phyloP scores from a whole-genome alignment of 2,113 vertebrate species.

The Chroicocephalus ridibundus region DNA sequence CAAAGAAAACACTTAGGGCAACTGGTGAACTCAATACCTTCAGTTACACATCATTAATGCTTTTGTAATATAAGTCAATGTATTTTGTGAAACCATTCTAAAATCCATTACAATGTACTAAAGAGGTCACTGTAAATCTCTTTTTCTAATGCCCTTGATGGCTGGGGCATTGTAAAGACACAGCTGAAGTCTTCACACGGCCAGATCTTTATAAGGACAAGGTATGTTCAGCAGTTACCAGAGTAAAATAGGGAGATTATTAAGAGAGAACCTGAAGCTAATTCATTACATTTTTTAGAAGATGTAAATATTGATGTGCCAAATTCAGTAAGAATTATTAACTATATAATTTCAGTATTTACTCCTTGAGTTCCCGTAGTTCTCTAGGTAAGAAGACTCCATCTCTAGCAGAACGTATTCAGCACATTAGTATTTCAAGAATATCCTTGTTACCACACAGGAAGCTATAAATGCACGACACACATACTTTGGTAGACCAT shows the following conservation, averaged over 20 bases:
- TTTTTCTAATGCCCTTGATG: background rate
- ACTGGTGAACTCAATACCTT: background rate
- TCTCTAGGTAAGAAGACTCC: background rate
- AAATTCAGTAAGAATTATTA: background rate
- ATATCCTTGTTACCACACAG: background rate
- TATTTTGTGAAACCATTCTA: background rate
- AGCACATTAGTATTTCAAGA: background rate
- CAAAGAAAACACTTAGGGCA: background rate
- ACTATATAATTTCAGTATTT: background rate
- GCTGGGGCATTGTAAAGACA: background rate
- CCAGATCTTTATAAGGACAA: background rate
- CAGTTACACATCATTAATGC: background rate
- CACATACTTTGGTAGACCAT: background rate
- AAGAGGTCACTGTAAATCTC: background rate
- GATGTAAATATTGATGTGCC: background rate
- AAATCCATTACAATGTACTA: background rate
- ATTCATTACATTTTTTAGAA: background rate
- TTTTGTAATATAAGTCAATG: background rate
- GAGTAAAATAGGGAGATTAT: background rate
- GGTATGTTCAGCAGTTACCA: background rate
- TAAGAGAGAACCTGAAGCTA: background rate
- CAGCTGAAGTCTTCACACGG: background rate
- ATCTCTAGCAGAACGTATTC: background rate
- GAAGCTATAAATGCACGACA: background rate
- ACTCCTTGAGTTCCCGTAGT: background rate